Evolutionary conservation across 37 sponge, comb jelly and placozoan genomes (phyloP).

Genomic region (Dysidea cf. avara): DNA sequence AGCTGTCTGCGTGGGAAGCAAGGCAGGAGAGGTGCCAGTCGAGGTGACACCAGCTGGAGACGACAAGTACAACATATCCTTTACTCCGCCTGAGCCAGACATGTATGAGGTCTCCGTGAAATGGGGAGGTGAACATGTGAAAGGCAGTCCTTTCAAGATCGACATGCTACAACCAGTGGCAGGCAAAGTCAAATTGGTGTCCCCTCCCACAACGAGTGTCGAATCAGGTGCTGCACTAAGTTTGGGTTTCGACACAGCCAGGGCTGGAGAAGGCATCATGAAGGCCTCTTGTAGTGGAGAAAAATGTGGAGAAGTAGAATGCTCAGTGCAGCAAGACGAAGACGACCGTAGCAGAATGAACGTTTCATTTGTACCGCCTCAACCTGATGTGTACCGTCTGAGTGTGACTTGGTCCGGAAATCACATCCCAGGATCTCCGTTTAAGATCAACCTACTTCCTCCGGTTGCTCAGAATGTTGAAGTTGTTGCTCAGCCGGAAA

Average conservation of each 20-base stretch:
- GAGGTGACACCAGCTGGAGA: constrained; percentile 45
- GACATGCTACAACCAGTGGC: constrained; percentile 27
- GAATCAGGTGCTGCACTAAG: not conserved
- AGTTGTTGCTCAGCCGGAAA: constrained; percentile 40
- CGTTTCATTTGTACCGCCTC: constrained; percentile 21
- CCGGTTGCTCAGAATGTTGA: constrained; percentile 44
- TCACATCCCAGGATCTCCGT: constrained; percentile 57
- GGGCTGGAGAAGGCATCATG: constrained; percentile 63
- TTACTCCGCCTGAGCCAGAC: constrained; percentile 39
- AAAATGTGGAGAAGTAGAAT: constrained; percentile 9
- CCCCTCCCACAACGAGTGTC: constrained; percentile 25
- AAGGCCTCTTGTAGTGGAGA: constrained; percentile 36
- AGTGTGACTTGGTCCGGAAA: constrained; percentile 43
- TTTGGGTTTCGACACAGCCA: constrained; percentile 39
- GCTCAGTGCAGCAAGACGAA: constrained; percentile 33
- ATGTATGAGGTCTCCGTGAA: constrained; percentile 36
- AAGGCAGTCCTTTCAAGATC: constrained; percentile 55
- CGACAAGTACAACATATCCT: constrained; percentile 60
- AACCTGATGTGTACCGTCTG: constrained; percentile 44
- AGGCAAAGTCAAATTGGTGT: constrained; percentile 30
- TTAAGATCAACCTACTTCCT: constrained; percentile 37
- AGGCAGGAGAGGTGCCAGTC: constrained; percentile 3
- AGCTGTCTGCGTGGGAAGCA: constrained; percentile 40
- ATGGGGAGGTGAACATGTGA: constrained; percentile 42
- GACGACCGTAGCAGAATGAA: constrained; percentile 27